A percentile compares a stretch with the other conserved stretches of the same genome.
Evolutionary conservation across 2,797 vertebrate genomes (phyloP).

Genomic region (Hemitrygon akajei): DNA sequence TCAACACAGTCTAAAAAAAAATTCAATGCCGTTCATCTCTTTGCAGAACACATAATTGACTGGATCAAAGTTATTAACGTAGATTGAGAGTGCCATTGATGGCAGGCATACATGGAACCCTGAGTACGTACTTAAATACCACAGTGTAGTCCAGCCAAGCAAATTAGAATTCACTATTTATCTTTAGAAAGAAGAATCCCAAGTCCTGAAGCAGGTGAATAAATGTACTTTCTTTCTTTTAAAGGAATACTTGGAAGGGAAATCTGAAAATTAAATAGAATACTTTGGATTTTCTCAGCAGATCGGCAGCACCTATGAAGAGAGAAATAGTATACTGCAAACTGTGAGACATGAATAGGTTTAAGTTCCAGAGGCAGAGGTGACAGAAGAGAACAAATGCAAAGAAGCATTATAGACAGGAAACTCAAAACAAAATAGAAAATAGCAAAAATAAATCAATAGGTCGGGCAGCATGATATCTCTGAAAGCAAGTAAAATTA

Average conservation of each 20-base stretch:
- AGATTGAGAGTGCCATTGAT: not conserved
- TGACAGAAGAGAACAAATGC: too few species aligned
- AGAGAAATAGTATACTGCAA: too few species aligned
- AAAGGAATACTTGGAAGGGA: too few species aligned
- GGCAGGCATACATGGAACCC: not conserved
- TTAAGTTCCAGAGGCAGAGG: too few species aligned
- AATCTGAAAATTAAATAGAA: too few species aligned
- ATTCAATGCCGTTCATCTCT: not conserved
- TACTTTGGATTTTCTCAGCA: too few species aligned
- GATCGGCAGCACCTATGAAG: too few species aligned
- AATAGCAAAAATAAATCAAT: too few species aligned
- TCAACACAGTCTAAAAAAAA: not conserved
- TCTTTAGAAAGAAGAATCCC: not conserved
- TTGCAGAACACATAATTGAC: not conserved
- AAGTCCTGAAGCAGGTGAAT: not conserved
- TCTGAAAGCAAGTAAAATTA: not conserved
- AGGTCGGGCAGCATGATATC: too few species aligned
- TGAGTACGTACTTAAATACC: not conserved
- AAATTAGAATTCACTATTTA: not conserved
- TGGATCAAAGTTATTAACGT: conserved; percentile 13
- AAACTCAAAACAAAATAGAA: too few species aligned
- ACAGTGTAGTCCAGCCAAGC: not conserved
- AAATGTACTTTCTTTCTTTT: not conserved
- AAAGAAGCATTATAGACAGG: too few species aligned
- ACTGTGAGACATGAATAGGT: too few species aligned